These are phyloP conservation scores for Clarias macrocephalus DNA, from an alignment of 2,113 vertebrate genomes.

Conservation along the genomic window DNA sequence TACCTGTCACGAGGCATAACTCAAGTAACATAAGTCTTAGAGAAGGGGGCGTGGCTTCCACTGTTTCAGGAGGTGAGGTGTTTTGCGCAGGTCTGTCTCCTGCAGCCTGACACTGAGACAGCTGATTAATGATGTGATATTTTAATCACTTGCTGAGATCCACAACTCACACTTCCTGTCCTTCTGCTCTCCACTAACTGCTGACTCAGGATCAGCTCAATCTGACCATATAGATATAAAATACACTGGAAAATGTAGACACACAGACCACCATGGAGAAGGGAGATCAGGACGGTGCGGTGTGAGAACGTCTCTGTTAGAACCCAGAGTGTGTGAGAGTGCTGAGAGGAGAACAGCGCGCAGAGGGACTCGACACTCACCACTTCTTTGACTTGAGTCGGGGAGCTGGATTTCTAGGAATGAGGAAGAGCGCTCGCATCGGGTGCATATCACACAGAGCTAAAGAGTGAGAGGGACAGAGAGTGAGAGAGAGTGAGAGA, in stretches of 20 bases:
- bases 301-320: no score
- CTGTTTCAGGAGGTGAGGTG: no score
- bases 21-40: not conserved
- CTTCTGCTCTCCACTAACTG: not conserved
- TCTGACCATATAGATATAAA: not conserved
- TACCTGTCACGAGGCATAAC: not conserved
- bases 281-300: not conserved
- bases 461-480: slow-evolving; percentile 64
- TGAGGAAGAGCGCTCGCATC: slow-evolving; percentile 98
- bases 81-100: not conserved
- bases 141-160: not conserved
- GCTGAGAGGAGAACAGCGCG: not conserved
- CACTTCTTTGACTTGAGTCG: slow-evolving; percentile 98
- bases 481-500: not conserved
- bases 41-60: not conserved
- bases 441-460: slow-evolving; percentile 99
- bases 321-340: not conserved
- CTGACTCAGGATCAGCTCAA: not conserved
- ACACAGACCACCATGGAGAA: not conserved
- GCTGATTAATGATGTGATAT: not conserved
- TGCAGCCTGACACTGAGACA: not conserved
- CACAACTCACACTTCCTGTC: not conserved
- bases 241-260: not conserved
- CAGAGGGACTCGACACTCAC: slow-evolving; percentile 72
- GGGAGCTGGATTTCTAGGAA: slow-evolving; percentile 94